Base-by-base conservation (phyloP, 2,797 vertebrate species). In the Aldrovandia affinis region DNA sequence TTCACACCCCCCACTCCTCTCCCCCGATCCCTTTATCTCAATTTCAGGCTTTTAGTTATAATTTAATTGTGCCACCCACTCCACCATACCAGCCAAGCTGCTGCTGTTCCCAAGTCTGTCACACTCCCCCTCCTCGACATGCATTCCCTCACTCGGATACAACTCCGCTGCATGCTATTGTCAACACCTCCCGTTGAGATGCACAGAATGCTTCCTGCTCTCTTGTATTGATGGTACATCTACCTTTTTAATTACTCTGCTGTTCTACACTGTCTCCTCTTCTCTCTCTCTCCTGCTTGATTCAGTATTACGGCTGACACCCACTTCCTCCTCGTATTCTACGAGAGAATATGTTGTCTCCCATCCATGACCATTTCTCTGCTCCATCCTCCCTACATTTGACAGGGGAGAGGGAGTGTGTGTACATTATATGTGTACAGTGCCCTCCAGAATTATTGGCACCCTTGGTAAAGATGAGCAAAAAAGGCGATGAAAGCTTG, bases 1-100 rank as follows among this genome's bases (percentile, higher is more conserved):
- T 89, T 91, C 89, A 83, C 68, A 85, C 90, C 88, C 86, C 84
- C 86, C 88, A 84, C 86, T 90, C 25, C 87, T 88, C 90, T 89
- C 85, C 90, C 85, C 81, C 42, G 80, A 81, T 89, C 81, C 88
- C 85, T 82, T 82, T 33, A 52, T 83, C 84, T 80, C 55, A 65
- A 42, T 81, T 33, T 63, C 75, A 78, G 63, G 78, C 85, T 83
- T 83, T 82, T 87, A 83, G 77, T 63, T 68, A 44, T 42, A 83
- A 78, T 78, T 78, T 81, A 70, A 2, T 82, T 81, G 85, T 0
- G n/a, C 84, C 79, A 54, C 57, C 42, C 47, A 15, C 84, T 33
- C 63, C 68, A 59, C 55, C 77, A 84, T 22, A 85, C 80, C 80
- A 79, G 73, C 5, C 25, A 30, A 52, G 75, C 28, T 20, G 36